Evolutionary conservation across 2,888 invertebrate species (phyloP).

Genomic region (Alloscopus bannaensis): DNA sequence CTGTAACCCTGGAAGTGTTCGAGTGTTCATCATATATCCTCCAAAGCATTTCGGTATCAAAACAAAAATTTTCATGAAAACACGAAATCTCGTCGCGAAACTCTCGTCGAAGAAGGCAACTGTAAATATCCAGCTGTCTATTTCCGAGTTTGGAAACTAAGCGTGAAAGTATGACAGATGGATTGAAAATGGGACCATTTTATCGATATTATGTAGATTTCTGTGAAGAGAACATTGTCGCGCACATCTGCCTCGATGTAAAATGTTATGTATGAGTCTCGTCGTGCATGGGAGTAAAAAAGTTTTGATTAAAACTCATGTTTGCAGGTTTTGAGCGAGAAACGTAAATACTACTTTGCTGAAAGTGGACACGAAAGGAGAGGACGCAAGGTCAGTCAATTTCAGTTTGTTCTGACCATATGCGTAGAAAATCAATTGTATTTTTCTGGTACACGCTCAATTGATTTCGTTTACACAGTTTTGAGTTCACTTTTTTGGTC

Average conservation of each 20-base stretch:
- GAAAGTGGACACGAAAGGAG: neutral
- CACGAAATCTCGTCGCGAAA: no score
- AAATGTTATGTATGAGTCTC: no score
- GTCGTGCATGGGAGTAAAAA: no score
- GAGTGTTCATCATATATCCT: neutral
- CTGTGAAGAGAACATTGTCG: no score
- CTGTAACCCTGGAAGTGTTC: neutral
- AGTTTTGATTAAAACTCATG: neutral
- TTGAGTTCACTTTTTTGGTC: neutral
- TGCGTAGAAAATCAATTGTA: conserved; percentile 20
- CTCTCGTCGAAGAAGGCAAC: no score
- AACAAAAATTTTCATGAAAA: no score
- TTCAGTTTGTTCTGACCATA: neutral
- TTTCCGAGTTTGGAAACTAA: neutral
- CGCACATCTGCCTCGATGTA: neutral
- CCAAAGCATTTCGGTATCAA: no score
- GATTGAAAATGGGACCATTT: conserved; percentile 6
- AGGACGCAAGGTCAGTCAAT: neutral
- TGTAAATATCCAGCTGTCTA: conserved; percentile 37
- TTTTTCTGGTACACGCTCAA: neutral
- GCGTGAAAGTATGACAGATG: conserved; percentile 44
- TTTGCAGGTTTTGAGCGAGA: neutral
- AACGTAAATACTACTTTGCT: neutral
- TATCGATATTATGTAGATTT: no score
- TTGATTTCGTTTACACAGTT: neutral